These are phyloP conservation scores for Cryptocephalus primarius DNA, from an alignment of 2,888 invertebrate genomes.

Conservation along the genomic window DNA sequence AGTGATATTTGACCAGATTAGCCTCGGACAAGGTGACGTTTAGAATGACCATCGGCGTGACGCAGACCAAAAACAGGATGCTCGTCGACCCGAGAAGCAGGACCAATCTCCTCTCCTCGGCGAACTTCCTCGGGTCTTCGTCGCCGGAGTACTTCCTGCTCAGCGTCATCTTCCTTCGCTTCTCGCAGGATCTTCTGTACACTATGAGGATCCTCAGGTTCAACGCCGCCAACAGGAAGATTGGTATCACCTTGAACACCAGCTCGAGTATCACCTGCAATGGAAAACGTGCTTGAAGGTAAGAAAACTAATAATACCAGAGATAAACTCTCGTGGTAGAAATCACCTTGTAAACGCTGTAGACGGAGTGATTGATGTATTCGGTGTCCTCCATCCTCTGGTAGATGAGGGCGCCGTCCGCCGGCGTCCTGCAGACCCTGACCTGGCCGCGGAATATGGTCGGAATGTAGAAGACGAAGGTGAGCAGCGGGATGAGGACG, in stretches of 20 bases:
- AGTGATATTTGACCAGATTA: constrained; percentile 49
- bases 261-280: constrained; percentile 47
- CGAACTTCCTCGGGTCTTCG: constrained; percentile 53
- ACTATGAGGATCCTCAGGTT: constrained; percentile 56
- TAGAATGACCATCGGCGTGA: constrained; percentile 60
- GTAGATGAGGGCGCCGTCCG: constrained; percentile 43
- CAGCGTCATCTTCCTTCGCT: constrained; percentile 53
- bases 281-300: too few relatives aligned
- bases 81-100: constrained; percentile 56
- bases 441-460: constrained; percentile 52
- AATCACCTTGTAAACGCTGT: constrained; percentile 46
- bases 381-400: constrained; percentile 35
- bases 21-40: constrained; percentile 55
- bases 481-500: constrained; percentile 50
- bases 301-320: too few relatives aligned
- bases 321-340: too few relatives aligned
- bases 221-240: constrained; percentile 51
- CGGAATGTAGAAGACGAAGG: constrained; percentile 59
- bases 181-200: constrained; percentile 53
- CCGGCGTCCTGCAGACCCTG: constrained; percentile 32
- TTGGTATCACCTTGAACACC: constrained; percentile 57
- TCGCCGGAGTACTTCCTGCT: constrained; percentile 46
- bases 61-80: constrained; percentile 55
- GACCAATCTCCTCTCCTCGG: constrained; percentile 55
- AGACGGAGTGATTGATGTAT: constrained; percentile 29